Conservation (phyloP, 1,140 invertebrate species). For the Ceratitis capitata region DNA sequence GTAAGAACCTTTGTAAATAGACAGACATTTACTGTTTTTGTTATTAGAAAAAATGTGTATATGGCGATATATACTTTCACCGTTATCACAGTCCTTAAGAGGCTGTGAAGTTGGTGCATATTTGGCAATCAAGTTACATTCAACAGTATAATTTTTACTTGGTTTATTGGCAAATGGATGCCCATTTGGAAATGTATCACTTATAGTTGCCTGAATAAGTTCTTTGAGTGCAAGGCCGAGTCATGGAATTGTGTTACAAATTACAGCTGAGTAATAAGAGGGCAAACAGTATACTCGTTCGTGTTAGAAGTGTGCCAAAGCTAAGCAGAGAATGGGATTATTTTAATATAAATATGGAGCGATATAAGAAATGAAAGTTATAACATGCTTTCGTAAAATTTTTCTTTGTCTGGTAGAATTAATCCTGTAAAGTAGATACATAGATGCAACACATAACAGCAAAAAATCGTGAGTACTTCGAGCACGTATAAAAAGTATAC, state of each 20-base stretch:
- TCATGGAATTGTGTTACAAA: constrained; percentile 25
- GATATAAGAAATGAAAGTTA: too few species aligned
- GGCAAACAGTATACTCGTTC: constrained; percentile 29
- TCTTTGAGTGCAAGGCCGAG: background rate
- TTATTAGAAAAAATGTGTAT: background rate
- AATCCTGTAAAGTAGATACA: too few species aligned
- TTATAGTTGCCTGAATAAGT: background rate
- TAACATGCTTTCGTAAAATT: too few species aligned
- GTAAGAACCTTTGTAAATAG: background rate
- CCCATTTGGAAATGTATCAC: background rate
- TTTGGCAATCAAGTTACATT: constrained; percentile 22
- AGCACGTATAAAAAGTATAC: too few species aligned
- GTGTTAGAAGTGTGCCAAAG: constrained; percentile 16
- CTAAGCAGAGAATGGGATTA: background rate
- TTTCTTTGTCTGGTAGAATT: too few species aligned
- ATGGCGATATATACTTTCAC: background rate
- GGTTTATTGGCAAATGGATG: constrained; percentile 17
- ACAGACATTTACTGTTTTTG: background rate
- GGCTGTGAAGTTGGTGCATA: background rate
- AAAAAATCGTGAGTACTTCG: too few species aligned
- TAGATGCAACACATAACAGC: too few species aligned
- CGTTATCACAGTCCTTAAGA: background rate
- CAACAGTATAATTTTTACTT: background rate
- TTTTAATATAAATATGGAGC: too few species aligned
- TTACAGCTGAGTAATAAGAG: constrained; percentile 14